A percentile compares a stretch with the other conserved stretches of the same genome.
Evolutionary conservation across 2,797 vertebrate species (phyloP).

Genomic region (Sebastes minor): DNA sequence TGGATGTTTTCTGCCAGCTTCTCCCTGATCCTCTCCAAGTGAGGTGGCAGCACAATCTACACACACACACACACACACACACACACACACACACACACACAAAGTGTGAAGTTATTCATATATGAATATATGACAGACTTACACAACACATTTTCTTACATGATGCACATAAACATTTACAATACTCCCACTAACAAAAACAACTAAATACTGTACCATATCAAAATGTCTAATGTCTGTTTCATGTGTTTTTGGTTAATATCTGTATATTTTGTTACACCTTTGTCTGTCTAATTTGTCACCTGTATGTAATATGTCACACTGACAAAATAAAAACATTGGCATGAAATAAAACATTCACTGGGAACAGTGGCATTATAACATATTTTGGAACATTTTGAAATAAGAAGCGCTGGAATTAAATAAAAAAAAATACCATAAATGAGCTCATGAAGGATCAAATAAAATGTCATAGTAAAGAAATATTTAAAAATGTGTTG

Average conservation of each 20-base stretch:
- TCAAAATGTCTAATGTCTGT: neutral
- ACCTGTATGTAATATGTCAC: neutral
- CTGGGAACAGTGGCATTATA: neutral
- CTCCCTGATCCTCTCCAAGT: constrained; percentile 93
- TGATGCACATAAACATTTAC: neutral
- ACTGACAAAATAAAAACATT: neutral
- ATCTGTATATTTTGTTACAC: neutral
- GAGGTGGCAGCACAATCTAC: constrained; percentile 92
- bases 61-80: neutral
- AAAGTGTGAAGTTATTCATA: neutral
- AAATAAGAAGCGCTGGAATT: neutral
- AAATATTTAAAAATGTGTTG: neutral
- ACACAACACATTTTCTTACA: neutral
- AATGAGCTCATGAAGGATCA: neutral
- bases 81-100: too few species aligned
- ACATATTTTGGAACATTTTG: neutral
- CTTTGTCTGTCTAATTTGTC: neutral
- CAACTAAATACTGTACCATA: neutral
- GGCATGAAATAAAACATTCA: neutral
- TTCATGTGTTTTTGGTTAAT: neutral
- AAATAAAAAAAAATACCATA: neutral
- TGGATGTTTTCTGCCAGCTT: constrained; percentile 97
- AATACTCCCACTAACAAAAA: neutral
- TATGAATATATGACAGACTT: neutral
- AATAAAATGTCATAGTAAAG: neutral